Conservation (phyloP, 2,113 vertebrate genomes). For the Hippocampus guttulatus region DNA sequence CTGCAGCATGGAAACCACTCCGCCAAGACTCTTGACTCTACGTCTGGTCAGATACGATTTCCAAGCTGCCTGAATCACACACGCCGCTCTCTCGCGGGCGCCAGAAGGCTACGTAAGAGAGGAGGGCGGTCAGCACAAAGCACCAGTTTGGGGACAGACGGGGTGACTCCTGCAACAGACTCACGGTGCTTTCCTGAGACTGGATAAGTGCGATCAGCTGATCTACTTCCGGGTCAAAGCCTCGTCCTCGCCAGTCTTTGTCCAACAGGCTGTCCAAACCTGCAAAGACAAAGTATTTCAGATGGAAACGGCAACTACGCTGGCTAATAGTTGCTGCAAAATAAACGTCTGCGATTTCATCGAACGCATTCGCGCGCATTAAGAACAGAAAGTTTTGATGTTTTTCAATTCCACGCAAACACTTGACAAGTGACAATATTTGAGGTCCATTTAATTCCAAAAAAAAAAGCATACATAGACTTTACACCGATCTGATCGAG, state of each 20-base stretch:
- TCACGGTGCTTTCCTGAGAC: slow-evolving; percentile 30
- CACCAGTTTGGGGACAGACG: slow-evolving; percentile 52
- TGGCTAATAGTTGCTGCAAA: too few relatives aligned
- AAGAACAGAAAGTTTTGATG: too few relatives aligned
- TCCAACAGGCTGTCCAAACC: slow-evolving; percentile 79
- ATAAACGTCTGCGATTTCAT: too few relatives aligned
- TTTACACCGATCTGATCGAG: too few relatives aligned
- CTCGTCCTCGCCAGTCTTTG: slow-evolving; percentile 84
- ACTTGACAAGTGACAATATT: too few relatives aligned
- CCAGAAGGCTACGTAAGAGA: slow-evolving; percentile 34
- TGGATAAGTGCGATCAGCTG: slow-evolving; percentile 74
- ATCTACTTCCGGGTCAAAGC: slow-evolving; percentile 79
- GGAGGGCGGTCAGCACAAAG: slow-evolving; percentile 2
- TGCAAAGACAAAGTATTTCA: slow-evolving; percentile 39
- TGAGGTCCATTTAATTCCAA: too few relatives aligned
- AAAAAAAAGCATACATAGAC: too few relatives aligned
- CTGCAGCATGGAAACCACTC: slow-evolving; percentile 81
- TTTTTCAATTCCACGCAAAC: too few relatives aligned
- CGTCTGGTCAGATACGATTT: slow-evolving; percentile 81
- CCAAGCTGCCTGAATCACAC: slow-evolving; percentile 86
- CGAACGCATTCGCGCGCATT: too few relatives aligned
- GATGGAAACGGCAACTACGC: too few relatives aligned
- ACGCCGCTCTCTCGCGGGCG: slow-evolving; percentile 78
- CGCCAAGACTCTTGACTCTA: slow-evolving; percentile 81
- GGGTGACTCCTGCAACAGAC: slow-evolving; percentile 50